Percentiles rank a stretch among this genome's conserved stretches.
Conservation (phyloP, 2,888 invertebrate species). For the Parthenolecanium corni region DNA sequence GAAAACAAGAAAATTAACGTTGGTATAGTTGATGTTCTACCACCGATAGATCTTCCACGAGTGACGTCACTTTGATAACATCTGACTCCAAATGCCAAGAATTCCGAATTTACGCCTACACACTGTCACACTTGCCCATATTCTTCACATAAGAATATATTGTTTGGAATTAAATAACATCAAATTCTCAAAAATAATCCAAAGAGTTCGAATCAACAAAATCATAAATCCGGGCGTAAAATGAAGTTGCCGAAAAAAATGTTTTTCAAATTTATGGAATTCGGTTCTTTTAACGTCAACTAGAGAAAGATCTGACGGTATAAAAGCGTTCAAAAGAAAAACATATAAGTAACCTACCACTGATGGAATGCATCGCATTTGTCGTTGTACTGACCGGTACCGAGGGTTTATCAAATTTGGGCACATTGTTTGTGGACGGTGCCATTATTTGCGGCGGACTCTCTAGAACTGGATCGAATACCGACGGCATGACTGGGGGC, state of each 20-base stretch:
- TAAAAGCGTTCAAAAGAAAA: too few species aligned
- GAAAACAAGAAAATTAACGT: background rate
- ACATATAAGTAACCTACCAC: conserved; percentile 1
- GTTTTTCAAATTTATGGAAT: too few species aligned
- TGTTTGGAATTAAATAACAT: background rate
- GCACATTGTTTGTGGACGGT: conserved; percentile 6
- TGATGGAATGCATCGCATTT: conserved; percentile 13
- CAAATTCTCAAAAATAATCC: background rate
- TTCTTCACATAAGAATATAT: background rate
- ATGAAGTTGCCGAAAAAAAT: too few species aligned
- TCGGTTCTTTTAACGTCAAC: background rate
- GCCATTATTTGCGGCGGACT: conserved; percentile 30
- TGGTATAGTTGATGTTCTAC: too few species aligned
- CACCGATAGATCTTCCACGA: too few species aligned
- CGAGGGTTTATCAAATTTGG: background rate
- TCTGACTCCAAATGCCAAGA: too few species aligned
- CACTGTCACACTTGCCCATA: too few species aligned
- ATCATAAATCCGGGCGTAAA: background rate
- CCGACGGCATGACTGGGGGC: conserved; percentile 31
- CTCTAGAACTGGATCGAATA: conserved; percentile 34
- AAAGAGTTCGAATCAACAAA: background rate
- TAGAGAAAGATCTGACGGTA: too few species aligned
- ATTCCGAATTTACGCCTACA: too few species aligned
- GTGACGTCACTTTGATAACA: too few species aligned
- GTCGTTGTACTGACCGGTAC: background rate